Evolutionary conservation across 2,797 vertebrate genomes (phyloP).

Genomic region (Coregonus sp.): DNA sequence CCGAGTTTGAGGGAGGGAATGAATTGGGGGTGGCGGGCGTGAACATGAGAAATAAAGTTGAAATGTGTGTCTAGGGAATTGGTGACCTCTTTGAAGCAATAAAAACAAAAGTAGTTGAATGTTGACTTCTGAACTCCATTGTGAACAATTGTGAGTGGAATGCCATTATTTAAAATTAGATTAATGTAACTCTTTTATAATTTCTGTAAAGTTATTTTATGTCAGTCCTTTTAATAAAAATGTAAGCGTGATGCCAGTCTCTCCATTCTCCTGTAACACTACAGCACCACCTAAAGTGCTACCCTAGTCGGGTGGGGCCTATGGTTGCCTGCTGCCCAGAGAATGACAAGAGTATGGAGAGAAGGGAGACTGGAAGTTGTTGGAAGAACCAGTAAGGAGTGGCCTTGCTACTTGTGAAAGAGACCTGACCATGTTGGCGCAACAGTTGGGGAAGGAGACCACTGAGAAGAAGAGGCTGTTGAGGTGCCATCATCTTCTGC

Average conservation of each 20-base stretch:
- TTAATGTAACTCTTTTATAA: conserved; percentile 2
- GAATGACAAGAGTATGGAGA: no score
- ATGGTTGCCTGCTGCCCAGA: no score
- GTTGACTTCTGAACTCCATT: not conserved
- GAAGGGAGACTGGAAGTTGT: no score
- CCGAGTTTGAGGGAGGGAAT: not conserved
- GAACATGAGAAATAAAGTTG: not conserved
- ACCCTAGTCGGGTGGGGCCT: no score
- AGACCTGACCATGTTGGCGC: no score
- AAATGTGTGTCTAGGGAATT: not conserved
- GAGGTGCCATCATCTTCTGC: no score
- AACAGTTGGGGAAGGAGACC: no score
- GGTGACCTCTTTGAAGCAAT: not conserved
- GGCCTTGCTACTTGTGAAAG: no score
- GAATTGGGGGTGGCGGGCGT: not conserved
- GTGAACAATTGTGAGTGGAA: not conserved
- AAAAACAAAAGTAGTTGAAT: not conserved
- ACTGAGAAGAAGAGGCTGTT: no score
- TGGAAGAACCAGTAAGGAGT: no score
- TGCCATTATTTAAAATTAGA: not conserved
- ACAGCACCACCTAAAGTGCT: no score
- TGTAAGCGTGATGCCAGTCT: not conserved
- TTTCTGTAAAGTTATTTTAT: conserved; percentile 6
- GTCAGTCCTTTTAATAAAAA: conserved; percentile 3
- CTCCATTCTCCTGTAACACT: no score